Evolutionary conservation across 1,140 invertebrate species (phyloP).

Genomic region (Microplitis demolitor): DNA sequence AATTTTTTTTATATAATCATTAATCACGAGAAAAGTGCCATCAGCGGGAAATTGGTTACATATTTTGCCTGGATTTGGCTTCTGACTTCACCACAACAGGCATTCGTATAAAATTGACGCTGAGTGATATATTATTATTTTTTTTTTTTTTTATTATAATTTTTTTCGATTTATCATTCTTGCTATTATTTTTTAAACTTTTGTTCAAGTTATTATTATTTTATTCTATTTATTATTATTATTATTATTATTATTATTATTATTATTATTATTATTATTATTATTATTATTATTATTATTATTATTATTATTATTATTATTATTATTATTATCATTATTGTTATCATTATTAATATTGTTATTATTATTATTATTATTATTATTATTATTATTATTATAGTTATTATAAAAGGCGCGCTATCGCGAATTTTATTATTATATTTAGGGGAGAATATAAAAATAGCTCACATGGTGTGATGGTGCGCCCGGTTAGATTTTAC

Average conservation of each 20-base stretch:
- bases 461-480: slow-evolving; percentile 43
- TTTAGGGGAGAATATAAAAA: slow-evolving; percentile 31
- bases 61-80: not conserved
- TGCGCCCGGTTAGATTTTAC: slow-evolving; percentile 8
- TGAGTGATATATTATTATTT: slow-evolving; percentile 44
- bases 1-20: not conserved
- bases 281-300: slow-evolving; percentile 4
- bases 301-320: not conserved
- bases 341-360: not conserved
- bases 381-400: slow-evolving; percentile 29
- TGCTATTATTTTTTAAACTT: not conserved
- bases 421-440: slow-evolving; percentile 24
- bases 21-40: not conserved
- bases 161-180: not conserved
- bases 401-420: slow-evolving; percentile 53
- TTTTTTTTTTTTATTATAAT: not conserved
- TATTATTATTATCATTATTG: not conserved
- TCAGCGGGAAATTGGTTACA: not conserved
- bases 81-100: not conserved
- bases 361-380: not conserved
- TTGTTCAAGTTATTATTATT: not conserved
- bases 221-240: not conserved
- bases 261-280: not conserved
- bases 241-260: not conserved
- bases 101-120: slow-evolving; percentile 59